phyloP scores from a whole-genome alignment of 1,140 invertebrate genomes.

The Mamestra configurata region DNA sequence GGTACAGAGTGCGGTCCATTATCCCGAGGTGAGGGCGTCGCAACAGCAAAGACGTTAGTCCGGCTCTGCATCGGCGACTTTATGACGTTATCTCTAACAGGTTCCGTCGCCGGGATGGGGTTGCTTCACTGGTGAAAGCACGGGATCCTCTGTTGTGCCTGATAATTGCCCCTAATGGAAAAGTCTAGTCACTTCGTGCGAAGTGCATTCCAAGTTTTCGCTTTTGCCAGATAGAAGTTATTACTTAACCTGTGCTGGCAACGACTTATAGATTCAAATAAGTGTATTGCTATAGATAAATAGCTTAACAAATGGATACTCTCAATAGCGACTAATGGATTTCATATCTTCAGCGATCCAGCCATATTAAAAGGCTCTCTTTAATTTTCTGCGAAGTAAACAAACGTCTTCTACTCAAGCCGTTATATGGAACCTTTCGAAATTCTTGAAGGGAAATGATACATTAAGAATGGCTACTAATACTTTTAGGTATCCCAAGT shows the following conservation, averaged over 20 bases:
- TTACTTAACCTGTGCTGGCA: constrained; percentile 75
- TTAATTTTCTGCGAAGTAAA: constrained; percentile 3
- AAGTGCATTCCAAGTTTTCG: constrained; percentile 86
- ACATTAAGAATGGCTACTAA: constrained; percentile 38
- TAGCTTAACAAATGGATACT: constrained; percentile 30
- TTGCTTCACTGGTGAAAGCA: constrained; percentile 73
- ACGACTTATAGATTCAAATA: constrained; percentile 66
- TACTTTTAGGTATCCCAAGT: constrained; percentile 31
- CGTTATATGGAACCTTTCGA: constrained; percentile 4
- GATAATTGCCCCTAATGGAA: constrained; percentile 87
- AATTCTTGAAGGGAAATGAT: constrained; percentile 30
- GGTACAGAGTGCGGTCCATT: constrained; percentile 72
- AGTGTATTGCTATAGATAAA: constrained; percentile 25
- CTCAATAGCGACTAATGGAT: constrained; percentile 28
- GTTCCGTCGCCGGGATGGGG: constrained; percentile 77
- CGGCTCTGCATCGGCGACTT: constrained; percentile 82
- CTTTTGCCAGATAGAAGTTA: constrained; percentile 79
- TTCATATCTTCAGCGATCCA: constrained; percentile 21
- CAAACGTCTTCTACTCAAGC: constrained; percentile 9
- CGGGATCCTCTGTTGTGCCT: constrained; percentile 80
- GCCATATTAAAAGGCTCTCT: constrained; percentile 17
- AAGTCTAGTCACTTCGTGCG: constrained; percentile 84
- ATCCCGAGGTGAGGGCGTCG: constrained; percentile 79
- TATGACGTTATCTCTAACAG: constrained; percentile 87
- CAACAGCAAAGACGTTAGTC: constrained; percentile 83